Conservation (phyloP, 2,888 invertebrate genomes). For the Hemicrepidius hirtus region DNA sequence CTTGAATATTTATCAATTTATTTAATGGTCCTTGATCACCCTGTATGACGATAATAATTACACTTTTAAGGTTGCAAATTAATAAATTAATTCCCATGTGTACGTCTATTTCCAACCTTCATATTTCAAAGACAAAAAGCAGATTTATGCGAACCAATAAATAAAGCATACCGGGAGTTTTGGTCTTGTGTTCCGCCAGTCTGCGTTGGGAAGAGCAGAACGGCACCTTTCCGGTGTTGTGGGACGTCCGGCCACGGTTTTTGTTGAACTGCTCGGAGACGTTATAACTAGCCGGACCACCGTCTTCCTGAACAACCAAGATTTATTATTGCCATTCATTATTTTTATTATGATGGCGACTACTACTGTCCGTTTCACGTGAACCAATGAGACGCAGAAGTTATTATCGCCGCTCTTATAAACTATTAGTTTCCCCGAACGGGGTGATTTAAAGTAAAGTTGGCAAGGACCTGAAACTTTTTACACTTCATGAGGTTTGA, state of each 20-base stretch:
- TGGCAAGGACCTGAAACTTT: not conserved
- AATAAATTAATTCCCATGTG: not conserved
- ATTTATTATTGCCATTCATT: conserved; percentile 57
- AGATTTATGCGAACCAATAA: conserved; percentile 36
- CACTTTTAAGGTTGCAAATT: not conserved
- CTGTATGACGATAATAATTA: too few relatives aligned
- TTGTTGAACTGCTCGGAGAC: conserved; percentile 58
- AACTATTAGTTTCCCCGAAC: conserved; percentile 13
- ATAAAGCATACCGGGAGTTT: conserved; percentile 55
- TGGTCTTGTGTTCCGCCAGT: conserved; percentile 46
- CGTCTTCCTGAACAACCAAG: conserved; percentile 54
- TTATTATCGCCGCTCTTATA: conserved; percentile 18
- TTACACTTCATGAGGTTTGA: not conserved
- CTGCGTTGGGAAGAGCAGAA: conserved; percentile 58
- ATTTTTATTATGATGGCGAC: conserved; percentile 52
- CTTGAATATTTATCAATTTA: too few relatives aligned
- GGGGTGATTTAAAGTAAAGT: conserved; percentile 4
- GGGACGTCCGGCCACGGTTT: conserved; percentile 60
- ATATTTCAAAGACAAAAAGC: conserved; percentile 1
- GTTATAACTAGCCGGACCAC: conserved; percentile 59
- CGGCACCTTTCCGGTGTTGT: conserved; percentile 60
- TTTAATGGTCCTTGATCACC: too few relatives aligned
- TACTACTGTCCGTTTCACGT: conserved; percentile 22
- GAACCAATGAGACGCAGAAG: conserved; percentile 12
- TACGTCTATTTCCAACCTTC: not conserved